Evolutionary conservation across 2,797 vertebrate genomes (phyloP).

Genomic region (Enteromius afrohamiltoni): DNA sequence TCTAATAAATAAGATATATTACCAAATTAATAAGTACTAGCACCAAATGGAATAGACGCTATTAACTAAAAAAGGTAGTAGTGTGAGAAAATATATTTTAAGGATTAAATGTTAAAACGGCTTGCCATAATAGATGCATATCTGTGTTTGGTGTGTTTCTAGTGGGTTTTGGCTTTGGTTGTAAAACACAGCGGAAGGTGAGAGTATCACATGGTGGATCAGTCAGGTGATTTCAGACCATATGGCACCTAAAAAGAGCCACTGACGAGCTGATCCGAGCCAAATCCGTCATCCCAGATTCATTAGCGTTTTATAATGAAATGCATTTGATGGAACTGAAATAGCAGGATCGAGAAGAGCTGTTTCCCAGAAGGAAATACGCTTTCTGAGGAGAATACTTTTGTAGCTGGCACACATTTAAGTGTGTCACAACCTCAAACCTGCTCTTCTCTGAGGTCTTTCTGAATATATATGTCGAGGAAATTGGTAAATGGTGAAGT

Average conservation of each 20-base stretch:
- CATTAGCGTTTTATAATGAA: slow-evolving; percentile 30
- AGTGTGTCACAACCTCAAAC: slow-evolving; percentile 38
- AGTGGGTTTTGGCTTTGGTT: neutral
- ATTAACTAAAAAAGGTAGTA: neutral
- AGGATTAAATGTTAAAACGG: neutral
- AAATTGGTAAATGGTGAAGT: neutral
- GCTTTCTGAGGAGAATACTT: slow-evolving; percentile 5
- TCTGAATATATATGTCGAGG: neutral
- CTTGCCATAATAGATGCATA: slow-evolving; percentile 18
- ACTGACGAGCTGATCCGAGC: slow-evolving; percentile 13
- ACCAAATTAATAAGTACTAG: too few species aligned
- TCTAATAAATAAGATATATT: too few species aligned
- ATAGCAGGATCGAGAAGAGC: neutral
- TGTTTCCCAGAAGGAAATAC: slow-evolving; percentile 8
- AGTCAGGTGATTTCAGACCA: slow-evolving; percentile 47
- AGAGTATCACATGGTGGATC: neutral
- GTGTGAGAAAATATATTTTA: neutral
- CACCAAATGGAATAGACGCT: too few species aligned
- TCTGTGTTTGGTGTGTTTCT: slow-evolving; percentile 50
- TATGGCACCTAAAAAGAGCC: slow-evolving; percentile 28
- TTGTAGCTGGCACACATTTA: slow-evolving; percentile 41
- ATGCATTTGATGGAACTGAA: neutral
- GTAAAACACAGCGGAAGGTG: neutral
- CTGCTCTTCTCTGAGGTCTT: neutral
- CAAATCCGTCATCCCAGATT: slow-evolving; percentile 35